Evolutionary conservation across 2,797 vertebrate genomes (phyloP).

Genomic region (Balearica regulorum): DNA sequence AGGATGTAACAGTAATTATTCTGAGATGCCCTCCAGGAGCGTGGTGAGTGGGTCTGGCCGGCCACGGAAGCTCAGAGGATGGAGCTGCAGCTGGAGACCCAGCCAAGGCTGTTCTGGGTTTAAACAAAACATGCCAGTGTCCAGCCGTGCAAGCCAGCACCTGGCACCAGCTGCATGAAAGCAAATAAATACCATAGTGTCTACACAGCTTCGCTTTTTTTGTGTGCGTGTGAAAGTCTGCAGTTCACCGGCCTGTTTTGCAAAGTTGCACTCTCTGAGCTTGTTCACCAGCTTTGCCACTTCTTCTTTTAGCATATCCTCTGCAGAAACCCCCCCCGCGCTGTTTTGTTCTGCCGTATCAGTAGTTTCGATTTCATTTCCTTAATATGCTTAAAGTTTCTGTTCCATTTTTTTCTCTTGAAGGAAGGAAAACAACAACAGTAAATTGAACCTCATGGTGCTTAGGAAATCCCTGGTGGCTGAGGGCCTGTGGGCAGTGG

Average conservation of each 20-base stretch:
- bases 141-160: background rate
- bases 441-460: background rate
- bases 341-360: background rate
- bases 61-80: background rate
- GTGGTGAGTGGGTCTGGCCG: background rate
- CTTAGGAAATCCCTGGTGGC: background rate
- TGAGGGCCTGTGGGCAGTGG: background rate
- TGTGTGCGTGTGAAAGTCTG: background rate
- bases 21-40: background rate
- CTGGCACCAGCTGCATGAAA: conserved; percentile 29
- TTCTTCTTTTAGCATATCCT: conserved; percentile 26
- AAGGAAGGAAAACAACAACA: conserved; percentile 10
- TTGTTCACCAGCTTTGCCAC: background rate
- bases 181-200: conserved; percentile 3
- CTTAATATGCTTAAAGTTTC: background rate
- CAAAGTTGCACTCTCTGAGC: background rate
- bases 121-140: conserved; percentile 5
- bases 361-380: conserved; percentile 48
- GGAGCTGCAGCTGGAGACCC: background rate
- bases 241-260: background rate
- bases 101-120: background rate
- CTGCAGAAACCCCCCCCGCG: background rate
- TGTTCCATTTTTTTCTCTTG: background rate
- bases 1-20: background rate
- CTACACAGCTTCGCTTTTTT: background rate